Evolutionary conservation across 2,888 invertebrate species (phyloP).

Genomic region (Gerosis bhagava): DNA sequence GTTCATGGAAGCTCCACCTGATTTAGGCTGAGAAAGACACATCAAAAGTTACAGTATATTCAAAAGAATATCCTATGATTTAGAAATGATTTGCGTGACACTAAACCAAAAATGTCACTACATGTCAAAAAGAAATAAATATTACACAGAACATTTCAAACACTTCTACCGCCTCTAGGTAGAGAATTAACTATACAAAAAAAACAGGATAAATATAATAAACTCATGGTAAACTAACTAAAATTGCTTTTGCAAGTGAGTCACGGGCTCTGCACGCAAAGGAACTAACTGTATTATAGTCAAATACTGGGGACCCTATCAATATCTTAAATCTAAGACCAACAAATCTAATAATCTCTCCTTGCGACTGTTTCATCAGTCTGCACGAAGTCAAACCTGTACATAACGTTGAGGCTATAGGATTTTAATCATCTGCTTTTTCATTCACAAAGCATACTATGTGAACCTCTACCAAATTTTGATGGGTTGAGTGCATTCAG

Average conservation of each 20-base stretch:
- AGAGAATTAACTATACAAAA: conserved; percentile 1
- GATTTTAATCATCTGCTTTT: too few relatives aligned
- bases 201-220: conserved; percentile 11
- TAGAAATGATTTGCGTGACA: too few relatives aligned
- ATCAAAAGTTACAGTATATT: too few relatives aligned
- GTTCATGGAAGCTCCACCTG: conserved; percentile 43
- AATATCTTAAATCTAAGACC: conserved; percentile 15
- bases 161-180: conserved; percentile 7
- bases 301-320: conserved; percentile 24
- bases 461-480: background rate
- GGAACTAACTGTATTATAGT: conserved; percentile 23
- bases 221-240: too few relatives aligned
- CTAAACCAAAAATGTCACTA: too few relatives aligned
- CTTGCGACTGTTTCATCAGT: conserved; percentile 11
- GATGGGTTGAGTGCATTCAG: conserved; percentile 5
- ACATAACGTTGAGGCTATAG: conserved; percentile 1
- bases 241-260: conserved; percentile 20
- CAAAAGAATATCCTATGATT: too few relatives aligned
- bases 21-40: too few relatives aligned
- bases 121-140: too few relatives aligned
- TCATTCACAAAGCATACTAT: too few relatives aligned
- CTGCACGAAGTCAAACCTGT: conserved; percentile 7
- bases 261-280: conserved; percentile 14
- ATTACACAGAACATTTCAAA: too few relatives aligned
- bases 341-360: conserved; percentile 9